These are phyloP conservation scores for Cossypha heuglini DNA, from an alignment of 2,797 vertebrate species.

Conservation along the genomic window DNA sequence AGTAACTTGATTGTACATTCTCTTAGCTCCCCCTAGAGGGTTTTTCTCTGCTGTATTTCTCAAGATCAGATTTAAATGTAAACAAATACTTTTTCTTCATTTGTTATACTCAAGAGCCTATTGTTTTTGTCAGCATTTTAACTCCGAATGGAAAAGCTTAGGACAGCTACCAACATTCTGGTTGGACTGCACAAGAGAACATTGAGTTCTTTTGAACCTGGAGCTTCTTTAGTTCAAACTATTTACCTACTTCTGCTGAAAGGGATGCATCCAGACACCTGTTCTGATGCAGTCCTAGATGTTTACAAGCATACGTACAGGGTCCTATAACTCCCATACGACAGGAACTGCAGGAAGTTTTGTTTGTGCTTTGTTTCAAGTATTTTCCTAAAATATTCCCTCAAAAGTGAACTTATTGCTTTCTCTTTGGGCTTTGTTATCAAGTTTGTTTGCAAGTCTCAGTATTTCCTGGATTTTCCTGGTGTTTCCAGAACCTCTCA, in stretches of 20 bases:
- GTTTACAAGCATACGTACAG: background rate
- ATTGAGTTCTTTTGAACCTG: background rate
- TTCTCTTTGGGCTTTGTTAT: background rate
- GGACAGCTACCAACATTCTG: background rate
- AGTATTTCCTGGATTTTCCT: background rate
- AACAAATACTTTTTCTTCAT: background rate
- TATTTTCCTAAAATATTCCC: background rate
- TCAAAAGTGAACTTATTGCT: background rate
- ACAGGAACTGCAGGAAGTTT: background rate
- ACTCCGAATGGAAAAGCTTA: background rate
- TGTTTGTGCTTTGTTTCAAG: background rate
- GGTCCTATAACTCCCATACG: background rate
- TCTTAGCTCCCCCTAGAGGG: slow-evolving; percentile 72
- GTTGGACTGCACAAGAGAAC: background rate
- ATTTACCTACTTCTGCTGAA: background rate
- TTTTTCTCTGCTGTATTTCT: background rate
- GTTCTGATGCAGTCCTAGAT: background rate
- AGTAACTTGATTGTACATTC: background rate
- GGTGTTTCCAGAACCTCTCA: background rate
- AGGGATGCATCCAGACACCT: background rate
- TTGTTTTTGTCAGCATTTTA: background rate
- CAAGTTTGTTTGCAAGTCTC: background rate
- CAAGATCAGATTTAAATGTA: background rate
- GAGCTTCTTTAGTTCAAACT: background rate
- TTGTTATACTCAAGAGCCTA: background rate